Conservation (phyloP, 2,797 vertebrate genomes). For the Scomberomorus guttatus region DNA sequence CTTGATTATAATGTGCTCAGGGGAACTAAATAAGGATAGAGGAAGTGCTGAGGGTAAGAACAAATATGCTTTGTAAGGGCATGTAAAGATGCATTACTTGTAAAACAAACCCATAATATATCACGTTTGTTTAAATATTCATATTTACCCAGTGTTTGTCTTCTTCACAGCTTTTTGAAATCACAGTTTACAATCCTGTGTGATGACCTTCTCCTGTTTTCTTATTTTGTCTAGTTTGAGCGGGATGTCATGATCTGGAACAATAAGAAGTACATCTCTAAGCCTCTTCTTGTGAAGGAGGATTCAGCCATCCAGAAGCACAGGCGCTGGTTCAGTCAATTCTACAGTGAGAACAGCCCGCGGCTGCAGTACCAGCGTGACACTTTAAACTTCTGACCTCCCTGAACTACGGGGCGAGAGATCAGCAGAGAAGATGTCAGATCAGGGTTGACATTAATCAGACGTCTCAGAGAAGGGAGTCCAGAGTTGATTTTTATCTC, state of each 20-base stretch:
- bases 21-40: background rate
- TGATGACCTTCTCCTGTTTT: constrained; percentile 7
- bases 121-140: background rate
- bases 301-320: constrained; percentile 88
- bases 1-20: background rate
- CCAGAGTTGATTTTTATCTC: constrained; percentile 15
- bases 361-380: constrained; percentile 71
- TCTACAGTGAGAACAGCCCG: constrained; percentile 88
- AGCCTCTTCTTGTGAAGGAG: constrained; percentile 89
- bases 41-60: background rate
- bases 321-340: constrained; percentile 90
- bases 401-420: constrained; percentile 10
- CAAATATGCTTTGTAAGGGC: background rate
- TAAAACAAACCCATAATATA: background rate
- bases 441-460: constrained; percentile 31
- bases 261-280: constrained; percentile 89
- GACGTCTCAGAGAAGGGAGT: constrained; percentile 1
- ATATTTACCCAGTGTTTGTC: background rate
- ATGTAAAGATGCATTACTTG: background rate
- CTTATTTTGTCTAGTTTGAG: constrained; percentile 83
- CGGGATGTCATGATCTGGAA: constrained; percentile 92
- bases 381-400: constrained; percentile 84
- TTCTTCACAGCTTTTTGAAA: background rate
- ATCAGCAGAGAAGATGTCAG: constrained; percentile 16
- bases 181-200: constrained; percentile 1